Percentiles rank a stretch among this genome's conserved stretches.
These are phyloP conservation scores for Syngnathus typhle DNA, from an alignment of 2,113 vertebrate species.

Conservation along the genomic window DNA sequence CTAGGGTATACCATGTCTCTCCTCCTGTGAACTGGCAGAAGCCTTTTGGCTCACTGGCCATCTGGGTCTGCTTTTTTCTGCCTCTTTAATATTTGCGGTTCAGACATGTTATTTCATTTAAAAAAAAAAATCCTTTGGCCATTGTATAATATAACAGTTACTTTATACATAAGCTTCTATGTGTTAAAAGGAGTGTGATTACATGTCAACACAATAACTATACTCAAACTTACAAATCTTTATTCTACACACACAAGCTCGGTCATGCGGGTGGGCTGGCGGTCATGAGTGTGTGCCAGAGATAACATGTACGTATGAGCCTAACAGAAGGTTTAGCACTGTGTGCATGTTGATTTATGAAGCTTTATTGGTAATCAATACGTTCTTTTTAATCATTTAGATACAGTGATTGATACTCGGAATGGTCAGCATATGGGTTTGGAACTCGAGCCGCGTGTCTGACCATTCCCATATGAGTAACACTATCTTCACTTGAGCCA, in stretches of 20 bases:
- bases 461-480: constrained; percentile 61
- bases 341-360: constrained; percentile 60
- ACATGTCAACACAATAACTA: not conserved
- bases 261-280: not conserved
- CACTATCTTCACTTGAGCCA: constrained; percentile 42
- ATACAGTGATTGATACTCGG: constrained; percentile 64
- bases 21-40: not conserved
- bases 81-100: not conserved
- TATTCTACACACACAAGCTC: not conserved
- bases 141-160: not conserved
- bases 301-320: constrained; percentile 1
- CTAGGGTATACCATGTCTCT: not conserved
- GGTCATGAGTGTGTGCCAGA: constrained; percentile 3
- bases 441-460: constrained; percentile 50
- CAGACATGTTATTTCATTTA: not conserved
- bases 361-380: constrained; percentile 67
- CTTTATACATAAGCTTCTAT: not conserved
- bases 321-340: constrained; percentile 18
- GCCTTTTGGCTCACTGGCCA: not conserved
- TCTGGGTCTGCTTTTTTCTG: not conserved
- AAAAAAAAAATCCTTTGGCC: not conserved
- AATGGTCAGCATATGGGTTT: constrained; percentile 53
- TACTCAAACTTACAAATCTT: not conserved
- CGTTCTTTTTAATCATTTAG: constrained; percentile 57
- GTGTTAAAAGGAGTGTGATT: not conserved